Percentiles rank a stretch among this genome's conserved stretches.
Evolutionary conservation across 2,888 invertebrate species (phyloP).

Genomic region (Euplexia lucipara): DNA sequence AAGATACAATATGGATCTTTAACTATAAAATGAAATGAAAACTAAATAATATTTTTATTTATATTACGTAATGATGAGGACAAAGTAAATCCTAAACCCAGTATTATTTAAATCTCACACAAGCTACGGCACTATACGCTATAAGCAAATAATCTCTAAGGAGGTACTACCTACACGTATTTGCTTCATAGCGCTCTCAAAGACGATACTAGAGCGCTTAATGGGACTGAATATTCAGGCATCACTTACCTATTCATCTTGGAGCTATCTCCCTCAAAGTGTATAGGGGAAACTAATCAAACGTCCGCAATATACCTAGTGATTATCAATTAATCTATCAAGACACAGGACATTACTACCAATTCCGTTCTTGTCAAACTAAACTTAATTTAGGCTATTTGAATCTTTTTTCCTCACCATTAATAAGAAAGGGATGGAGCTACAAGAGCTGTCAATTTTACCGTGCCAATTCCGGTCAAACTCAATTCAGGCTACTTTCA

Average conservation of each 20-base stretch:
- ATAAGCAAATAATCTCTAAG: slow-evolving; percentile 6
- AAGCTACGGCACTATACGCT: not conserved
- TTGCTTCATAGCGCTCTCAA: slow-evolving; percentile 28
- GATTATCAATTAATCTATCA: not conserved
- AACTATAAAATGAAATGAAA: too few species aligned
- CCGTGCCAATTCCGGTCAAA: too few species aligned
- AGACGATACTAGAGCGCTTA: slow-evolving; percentile 19
- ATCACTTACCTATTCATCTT: slow-evolving; percentile 22
- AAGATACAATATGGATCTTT: not conserved
- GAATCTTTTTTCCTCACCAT: too few species aligned
- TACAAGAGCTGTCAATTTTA: too few species aligned
- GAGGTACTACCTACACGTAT: slow-evolving; percentile 12
- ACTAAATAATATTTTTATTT: too few species aligned
- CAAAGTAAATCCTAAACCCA: not conserved
- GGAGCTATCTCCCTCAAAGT: slow-evolving; percentile 27
- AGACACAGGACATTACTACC: not conserved
- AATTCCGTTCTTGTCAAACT: too few species aligned
- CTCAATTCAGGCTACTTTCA: too few species aligned
- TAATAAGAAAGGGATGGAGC: too few species aligned
- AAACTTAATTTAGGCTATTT: too few species aligned
- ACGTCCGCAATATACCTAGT: slow-evolving; percentile 3
- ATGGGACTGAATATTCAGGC: slow-evolving; percentile 39
- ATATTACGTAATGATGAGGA: not conserved
- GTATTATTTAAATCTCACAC: not conserved
- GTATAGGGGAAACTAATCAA: slow-evolving; percentile 11